Evolutionary conservation across 2,113 vertebrate genomes (phyloP).

Genomic region (Nansenia antarctica): DNA sequence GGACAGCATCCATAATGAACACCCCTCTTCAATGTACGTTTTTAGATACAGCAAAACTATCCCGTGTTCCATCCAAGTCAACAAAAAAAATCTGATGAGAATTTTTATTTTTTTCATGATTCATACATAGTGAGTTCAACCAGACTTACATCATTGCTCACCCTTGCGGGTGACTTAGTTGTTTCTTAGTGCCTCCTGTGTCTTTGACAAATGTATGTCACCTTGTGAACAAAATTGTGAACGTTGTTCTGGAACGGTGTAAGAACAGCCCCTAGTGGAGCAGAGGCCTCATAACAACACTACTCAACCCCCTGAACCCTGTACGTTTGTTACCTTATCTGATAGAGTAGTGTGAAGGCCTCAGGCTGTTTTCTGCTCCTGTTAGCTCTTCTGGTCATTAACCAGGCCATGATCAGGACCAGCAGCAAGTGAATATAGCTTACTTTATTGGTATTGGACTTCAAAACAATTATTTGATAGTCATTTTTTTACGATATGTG

Average conservation of each 20-base stretch:
- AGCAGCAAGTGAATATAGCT: not conserved
- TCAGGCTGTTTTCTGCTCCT: too few relatives aligned
- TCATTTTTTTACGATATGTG: not conserved
- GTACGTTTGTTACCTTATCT: not conserved
- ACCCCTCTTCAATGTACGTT: not conserved
- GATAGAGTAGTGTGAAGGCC: not conserved
- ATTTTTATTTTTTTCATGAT: not conserved
- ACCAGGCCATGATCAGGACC: not conserved
- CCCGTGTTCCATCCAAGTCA: not conserved
- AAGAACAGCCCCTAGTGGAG: constrained; percentile 72
- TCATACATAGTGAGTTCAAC: not conserved
- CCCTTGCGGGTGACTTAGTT: not conserved
- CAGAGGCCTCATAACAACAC: constrained; percentile 50
- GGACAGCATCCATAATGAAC: constrained; percentile 17
- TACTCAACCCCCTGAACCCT: not conserved
- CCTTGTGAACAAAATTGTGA: not conserved
- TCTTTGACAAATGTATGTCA: not conserved
- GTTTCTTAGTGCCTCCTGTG: not conserved
- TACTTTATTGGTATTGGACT: not conserved
- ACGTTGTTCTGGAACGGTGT: constrained; percentile 18
- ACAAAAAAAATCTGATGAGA: not conserved
- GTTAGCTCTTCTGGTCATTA: not conserved
- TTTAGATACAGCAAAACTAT: not conserved
- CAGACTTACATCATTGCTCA: not conserved
- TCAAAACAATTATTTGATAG: not conserved